Evolutionary conservation across 2,888 invertebrate genomes (phyloP).

Genomic region (Philereme vetulata): DNA sequence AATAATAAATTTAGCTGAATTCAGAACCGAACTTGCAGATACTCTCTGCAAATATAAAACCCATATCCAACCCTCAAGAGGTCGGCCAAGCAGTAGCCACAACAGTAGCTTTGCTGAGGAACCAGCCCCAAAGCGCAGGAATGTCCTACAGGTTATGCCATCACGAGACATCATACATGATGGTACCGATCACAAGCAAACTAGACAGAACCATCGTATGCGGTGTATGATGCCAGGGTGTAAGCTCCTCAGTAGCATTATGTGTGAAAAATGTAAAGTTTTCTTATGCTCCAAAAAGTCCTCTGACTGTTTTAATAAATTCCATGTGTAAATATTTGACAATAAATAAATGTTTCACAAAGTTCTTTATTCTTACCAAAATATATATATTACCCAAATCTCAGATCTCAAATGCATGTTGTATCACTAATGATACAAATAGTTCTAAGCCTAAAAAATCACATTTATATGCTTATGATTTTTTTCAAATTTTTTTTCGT

Average conservation of each 20-base stretch:
- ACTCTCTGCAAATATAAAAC: conserved; percentile 47
- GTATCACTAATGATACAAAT: too few species aligned
- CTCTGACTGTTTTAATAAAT: conserved; percentile 13
- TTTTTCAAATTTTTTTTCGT: too few species aligned
- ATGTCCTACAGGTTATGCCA: conserved; percentile 39
- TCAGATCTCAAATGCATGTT: too few species aligned
- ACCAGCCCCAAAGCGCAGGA: conserved; percentile 34
- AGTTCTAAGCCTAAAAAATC: too few species aligned
- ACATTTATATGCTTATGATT: too few species aligned
- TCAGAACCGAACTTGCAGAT: conserved; percentile 49
- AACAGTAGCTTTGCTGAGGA: conserved; percentile 35
- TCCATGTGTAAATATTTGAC: conserved; percentile 4
- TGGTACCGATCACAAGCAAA: conserved; percentile 14
- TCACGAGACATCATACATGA: conserved; percentile 30
- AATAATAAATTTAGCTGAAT: conserved; percentile 48
- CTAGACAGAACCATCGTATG: conserved; percentile 13
- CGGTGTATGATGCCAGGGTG: conserved; percentile 17
- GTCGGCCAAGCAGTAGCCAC: conserved; percentile 46
- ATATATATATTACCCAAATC: too few species aligned
- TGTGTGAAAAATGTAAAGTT: conserved; percentile 12
- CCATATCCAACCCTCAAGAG: conserved; percentile 45
- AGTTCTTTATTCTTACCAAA: too few species aligned
- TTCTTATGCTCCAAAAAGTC: conserved; percentile 7
- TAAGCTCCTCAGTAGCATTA: conserved; percentile 17
- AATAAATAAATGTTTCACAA: too few species aligned